Conservation (phyloP, 2,888 invertebrate species). For the Tipula lateralis region DNA sequence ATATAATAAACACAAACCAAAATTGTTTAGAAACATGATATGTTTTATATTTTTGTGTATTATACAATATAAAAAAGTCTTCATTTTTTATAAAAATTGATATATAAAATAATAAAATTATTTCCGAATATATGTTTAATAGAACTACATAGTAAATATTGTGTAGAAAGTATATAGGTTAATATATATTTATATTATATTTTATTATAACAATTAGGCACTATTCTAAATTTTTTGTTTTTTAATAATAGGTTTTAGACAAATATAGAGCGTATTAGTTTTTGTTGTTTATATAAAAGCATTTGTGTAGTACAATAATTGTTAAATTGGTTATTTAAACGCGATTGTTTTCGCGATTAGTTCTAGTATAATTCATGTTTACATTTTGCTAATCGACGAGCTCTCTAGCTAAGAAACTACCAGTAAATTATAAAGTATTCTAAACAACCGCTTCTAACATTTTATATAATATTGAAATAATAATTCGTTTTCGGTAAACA, state of each 20-base stretch:
- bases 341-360: too few relatives aligned
- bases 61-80: background rate
- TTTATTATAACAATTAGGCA: background rate
- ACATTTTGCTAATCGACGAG: too few relatives aligned
- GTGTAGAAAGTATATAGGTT: background rate
- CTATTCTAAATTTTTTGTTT: background rate
- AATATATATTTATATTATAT: background rate
- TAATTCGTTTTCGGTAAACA: background rate
- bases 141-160: background rate
- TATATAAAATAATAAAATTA: background rate
- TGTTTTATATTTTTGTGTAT: background rate
- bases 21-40: background rate
- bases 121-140: background rate
- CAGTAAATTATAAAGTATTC: too few relatives aligned
- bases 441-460: background rate
- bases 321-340: background rate
- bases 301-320: background rate
- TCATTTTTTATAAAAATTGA: background rate
- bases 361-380: too few relatives aligned
- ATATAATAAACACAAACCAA: background rate
- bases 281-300: background rate
- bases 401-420: too few relatives aligned
- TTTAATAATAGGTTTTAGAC: background rate
- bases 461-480: background rate
- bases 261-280: background rate